These are phyloP conservation scores for Notospermus geniculatus DNA, from an alignment of 1,140 invertebrate genomes.

Conservation along the genomic window DNA sequence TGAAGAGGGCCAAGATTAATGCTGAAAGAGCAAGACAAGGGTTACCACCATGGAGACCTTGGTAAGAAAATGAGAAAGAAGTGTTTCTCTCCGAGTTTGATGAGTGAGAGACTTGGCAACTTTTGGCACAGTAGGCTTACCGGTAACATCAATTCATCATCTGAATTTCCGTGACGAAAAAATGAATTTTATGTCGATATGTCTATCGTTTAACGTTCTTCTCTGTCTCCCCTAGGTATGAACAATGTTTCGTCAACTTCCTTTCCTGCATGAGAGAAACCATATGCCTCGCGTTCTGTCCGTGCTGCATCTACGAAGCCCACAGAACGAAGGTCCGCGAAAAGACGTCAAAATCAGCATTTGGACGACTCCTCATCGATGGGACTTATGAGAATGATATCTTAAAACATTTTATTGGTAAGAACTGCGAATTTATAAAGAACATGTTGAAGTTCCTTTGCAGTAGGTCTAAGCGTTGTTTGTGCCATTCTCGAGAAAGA, in stretches of 20 bases:
- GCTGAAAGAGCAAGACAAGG: conserved; percentile 31
- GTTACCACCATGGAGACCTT: conserved; percentile 30
- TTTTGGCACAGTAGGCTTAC: too few relatives aligned
- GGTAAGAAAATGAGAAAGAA: too few relatives aligned
- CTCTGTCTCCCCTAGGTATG: conserved; percentile 10
- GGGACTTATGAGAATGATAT: conserved; percentile 36
- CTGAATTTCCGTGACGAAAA: too few relatives aligned
- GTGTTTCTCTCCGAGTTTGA: too few relatives aligned
- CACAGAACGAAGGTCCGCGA: conserved; percentile 18
- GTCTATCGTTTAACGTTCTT: too few relatives aligned
- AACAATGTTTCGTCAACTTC: conserved; percentile 22
- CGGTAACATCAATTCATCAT: too few relatives aligned
- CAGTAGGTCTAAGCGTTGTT: too few relatives aligned
- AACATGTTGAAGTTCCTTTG: too few relatives aligned
- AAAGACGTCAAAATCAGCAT: conserved; percentile 12
- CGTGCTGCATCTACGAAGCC: conserved; percentile 32
- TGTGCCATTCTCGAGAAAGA: too few relatives aligned
- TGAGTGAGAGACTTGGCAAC: too few relatives aligned
- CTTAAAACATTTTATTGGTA: conserved; percentile 36
- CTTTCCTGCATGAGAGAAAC: conserved; percentile 20
- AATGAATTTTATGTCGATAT: too few relatives aligned
- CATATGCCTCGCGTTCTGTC: conserved; percentile 32
- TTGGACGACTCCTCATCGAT: conserved; percentile 14
- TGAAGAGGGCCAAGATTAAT: conserved; percentile 37
- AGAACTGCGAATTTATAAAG: not conserved